Conservation (phyloP, 2,113 vertebrate genomes). For the Menura novaehollandiae region DNA sequence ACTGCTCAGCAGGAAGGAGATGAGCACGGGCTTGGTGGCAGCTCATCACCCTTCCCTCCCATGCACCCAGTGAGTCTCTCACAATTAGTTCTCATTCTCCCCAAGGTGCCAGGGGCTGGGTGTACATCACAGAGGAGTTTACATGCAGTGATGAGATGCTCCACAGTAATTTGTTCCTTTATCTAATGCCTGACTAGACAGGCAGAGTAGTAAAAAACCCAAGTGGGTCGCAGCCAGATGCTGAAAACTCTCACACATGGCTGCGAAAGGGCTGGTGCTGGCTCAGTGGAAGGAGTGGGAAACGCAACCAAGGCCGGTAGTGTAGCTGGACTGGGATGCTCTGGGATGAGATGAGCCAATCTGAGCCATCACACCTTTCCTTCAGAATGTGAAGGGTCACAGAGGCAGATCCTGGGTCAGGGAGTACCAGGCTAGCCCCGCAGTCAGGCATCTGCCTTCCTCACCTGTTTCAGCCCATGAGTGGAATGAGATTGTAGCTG, state of each 20-base stretch:
- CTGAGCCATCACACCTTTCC: background rate
- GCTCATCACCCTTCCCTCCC: background rate
- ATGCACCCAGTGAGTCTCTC: background rate
- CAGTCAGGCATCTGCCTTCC: background rate
- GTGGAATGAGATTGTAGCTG: background rate
- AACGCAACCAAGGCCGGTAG: background rate
- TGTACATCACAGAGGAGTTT: background rate
- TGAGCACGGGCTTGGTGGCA: background rate
- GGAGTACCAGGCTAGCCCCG: background rate
- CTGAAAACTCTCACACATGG: background rate
- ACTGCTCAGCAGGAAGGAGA: background rate
- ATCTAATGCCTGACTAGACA: background rate
- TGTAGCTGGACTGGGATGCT: background rate
- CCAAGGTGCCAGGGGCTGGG: background rate
- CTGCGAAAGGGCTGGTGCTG: background rate
- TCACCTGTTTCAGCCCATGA: background rate
- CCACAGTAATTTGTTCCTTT: background rate
- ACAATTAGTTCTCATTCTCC: background rate
- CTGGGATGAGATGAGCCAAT: fast-evolving
- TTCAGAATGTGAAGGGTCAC: background rate
- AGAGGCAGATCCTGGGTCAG: background rate
- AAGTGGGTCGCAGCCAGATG: background rate
- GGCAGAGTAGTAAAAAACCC: background rate
- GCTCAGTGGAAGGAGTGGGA: background rate
- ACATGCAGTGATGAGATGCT: background rate